A percentile compares a stretch with the other conserved stretches of the same genome.
phyloP scores from a whole-genome alignment of 2,888 invertebrate species.

The Calephelis perditalis region DNA sequence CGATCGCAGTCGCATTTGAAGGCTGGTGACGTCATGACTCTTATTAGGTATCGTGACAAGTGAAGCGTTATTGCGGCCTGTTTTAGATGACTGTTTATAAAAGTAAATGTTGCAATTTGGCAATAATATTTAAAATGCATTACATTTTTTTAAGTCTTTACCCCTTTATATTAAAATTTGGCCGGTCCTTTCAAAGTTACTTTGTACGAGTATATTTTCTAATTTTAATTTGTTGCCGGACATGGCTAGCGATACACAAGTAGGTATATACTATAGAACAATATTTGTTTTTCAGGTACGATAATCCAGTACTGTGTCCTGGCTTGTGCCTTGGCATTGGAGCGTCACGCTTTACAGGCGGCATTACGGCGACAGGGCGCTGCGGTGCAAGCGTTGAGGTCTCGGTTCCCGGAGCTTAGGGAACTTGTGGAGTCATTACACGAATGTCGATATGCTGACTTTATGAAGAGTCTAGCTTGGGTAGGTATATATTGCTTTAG shows the following conservation, averaged over 20 bases:
- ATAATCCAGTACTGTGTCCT: slow-evolving; percentile 78
- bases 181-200: too few relatives aligned
- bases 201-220: too few relatives aligned
- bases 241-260: neutral
- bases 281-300: slow-evolving; percentile 67
- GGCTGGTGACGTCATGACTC: too few relatives aligned
- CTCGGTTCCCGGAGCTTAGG: slow-evolving; percentile 79
- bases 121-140: too few relatives aligned
- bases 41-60: too few relatives aligned
- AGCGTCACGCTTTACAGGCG: slow-evolving; percentile 73
- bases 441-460: slow-evolving; percentile 95
- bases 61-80: too few relatives aligned
- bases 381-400: slow-evolving; percentile 86
- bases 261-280: neutral
- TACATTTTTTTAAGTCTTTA: too few relatives aligned
- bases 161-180: too few relatives aligned
- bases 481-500: slow-evolving; percentile 34
- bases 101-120: too few relatives aligned
- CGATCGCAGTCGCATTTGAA: too few relatives aligned
- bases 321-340: slow-evolving; percentile 76
- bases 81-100: too few relatives aligned
- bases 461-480: slow-evolving; percentile 79
- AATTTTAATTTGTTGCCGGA: too few relatives aligned
- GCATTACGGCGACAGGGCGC: slow-evolving; percentile 79
- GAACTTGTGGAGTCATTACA: slow-evolving; percentile 88